phyloP scores from a whole-genome alignment of 2,797 vertebrate species.

The Platalea minor region DNA sequence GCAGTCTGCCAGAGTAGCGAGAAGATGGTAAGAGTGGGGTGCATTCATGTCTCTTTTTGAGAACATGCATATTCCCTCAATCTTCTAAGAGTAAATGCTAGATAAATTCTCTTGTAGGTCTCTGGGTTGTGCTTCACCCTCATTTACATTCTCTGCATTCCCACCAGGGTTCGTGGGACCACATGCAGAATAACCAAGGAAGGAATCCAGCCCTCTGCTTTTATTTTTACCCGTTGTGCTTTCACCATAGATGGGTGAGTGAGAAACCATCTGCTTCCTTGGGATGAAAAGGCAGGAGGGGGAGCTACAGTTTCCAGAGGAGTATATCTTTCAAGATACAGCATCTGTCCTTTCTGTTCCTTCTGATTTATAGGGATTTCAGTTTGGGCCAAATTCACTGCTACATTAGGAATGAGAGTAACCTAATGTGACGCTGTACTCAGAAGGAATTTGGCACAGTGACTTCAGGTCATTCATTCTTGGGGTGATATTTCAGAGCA shows the following conservation, averaged over 20 bases:
- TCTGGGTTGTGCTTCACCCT: background rate
- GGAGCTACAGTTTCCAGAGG: background rate
- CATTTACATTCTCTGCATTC: background rate
- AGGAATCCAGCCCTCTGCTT: conserved; percentile 11
- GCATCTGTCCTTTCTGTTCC: conserved; percentile 1
- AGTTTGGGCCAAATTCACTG: background rate
- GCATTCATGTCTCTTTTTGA: background rate
- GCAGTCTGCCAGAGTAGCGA: background rate
- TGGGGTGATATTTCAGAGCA: background rate
- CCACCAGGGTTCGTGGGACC: background rate
- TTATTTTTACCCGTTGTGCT: conserved; percentile 14
- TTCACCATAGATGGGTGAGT: background rate
- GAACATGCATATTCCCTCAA: background rate
- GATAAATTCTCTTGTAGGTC: background rate
- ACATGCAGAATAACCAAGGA: background rate
- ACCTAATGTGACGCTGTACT: background rate
- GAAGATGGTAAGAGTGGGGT: background rate
- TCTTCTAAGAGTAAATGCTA: background rate
- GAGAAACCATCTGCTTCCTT: conserved; percentile 18
- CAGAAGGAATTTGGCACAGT: conserved; percentile 13
- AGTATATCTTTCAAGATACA: background rate
- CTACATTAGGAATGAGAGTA: background rate
- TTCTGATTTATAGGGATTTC: background rate
- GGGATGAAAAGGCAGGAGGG: conserved; percentile 2
- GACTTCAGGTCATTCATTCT: background rate